These are phyloP conservation scores for Scytalopus superciliaris DNA, from an alignment of 2,113 vertebrate genomes.

Conservation along the genomic window DNA sequence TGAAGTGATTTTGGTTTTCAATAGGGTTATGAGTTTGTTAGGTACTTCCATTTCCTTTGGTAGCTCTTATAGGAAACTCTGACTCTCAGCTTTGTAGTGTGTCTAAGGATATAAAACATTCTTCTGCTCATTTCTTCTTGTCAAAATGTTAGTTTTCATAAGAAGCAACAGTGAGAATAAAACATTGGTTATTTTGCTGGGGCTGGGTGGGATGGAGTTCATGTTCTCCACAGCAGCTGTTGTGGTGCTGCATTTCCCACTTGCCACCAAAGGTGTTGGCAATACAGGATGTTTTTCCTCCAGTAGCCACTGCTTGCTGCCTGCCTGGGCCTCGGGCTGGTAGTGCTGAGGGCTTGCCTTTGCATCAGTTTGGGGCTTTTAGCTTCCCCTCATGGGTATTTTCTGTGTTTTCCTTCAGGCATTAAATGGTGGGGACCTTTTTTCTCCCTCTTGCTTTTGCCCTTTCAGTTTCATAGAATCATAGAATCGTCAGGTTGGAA, in stretches of 20 bases:
- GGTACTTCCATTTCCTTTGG: not conserved
- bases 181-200: not conserved
- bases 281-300: fast-evolving
- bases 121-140: not conserved
- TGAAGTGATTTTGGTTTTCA: not conserved
- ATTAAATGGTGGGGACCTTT: not conserved
- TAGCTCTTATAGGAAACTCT: not conserved
- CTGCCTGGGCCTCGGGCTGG: not conserved
- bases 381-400: not conserved
- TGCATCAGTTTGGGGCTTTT: not conserved
- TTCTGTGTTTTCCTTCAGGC: not conserved
- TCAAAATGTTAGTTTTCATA: not conserved
- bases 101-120: not conserved
- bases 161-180: not conserved
- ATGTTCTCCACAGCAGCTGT: not conserved
- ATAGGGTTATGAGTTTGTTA: not conserved
- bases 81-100: not conserved
- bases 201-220: not conserved
- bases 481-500: no score
- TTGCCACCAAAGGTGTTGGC: not conserved
- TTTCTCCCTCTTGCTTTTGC: not conserved
- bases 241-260: not conserved
- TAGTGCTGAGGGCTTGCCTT: not conserved
- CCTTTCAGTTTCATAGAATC: not conserved
- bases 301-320: not conserved